Conservation (phyloP, 64 coral and sea anemone species). For the Dendrophyllia cribrosa region DNA sequence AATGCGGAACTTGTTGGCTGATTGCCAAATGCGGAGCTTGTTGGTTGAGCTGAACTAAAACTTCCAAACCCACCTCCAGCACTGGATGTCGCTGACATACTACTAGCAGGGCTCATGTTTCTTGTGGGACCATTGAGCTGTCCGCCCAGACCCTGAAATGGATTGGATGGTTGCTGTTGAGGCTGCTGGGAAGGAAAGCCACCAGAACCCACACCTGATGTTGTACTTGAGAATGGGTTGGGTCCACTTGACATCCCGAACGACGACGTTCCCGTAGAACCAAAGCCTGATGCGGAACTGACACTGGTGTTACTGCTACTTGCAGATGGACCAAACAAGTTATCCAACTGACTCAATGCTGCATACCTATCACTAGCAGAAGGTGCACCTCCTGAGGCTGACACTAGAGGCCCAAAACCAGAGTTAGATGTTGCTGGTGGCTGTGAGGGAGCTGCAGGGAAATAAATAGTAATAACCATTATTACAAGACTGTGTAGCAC, state of each 20-base stretch:
- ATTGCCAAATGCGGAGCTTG: conserved; percentile 35
- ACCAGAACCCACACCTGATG: conserved; percentile 33
- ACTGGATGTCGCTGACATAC: conserved; percentile 30
- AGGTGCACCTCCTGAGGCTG: conserved; percentile 60
- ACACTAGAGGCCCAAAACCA: conserved; percentile 94
- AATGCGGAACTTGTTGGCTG: conserved; percentile 19
- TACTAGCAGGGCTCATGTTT: conserved; percentile 75
- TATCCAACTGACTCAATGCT: conserved; percentile 91
- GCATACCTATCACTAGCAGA: conserved; percentile 83
- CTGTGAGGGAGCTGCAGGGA: conserved; percentile 36
- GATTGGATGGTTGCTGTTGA: conserved; percentile 72
- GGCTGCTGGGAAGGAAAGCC: conserved; percentile 58
- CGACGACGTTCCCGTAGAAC: conserved; percentile 70
- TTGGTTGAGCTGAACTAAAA: background rate
- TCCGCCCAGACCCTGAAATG: conserved; percentile 88
- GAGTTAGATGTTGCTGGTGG: conserved; percentile 30
- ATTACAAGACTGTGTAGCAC: no score
- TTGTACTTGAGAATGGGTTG: conserved; percentile 89
- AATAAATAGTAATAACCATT: no score
- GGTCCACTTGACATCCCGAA: conserved; percentile 94
- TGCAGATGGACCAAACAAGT: conserved; percentile 72
- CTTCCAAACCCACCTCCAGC: conserved; percentile 37
- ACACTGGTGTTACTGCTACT: conserved; percentile 26
- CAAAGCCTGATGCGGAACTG: conserved; percentile 70
- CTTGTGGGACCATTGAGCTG: conserved; percentile 81